Percentiles rank a stretch among this genome's conserved stretches.
Conservation (phyloP, 2,888 invertebrate genomes). For the Drosophila ochracea region DNA sequence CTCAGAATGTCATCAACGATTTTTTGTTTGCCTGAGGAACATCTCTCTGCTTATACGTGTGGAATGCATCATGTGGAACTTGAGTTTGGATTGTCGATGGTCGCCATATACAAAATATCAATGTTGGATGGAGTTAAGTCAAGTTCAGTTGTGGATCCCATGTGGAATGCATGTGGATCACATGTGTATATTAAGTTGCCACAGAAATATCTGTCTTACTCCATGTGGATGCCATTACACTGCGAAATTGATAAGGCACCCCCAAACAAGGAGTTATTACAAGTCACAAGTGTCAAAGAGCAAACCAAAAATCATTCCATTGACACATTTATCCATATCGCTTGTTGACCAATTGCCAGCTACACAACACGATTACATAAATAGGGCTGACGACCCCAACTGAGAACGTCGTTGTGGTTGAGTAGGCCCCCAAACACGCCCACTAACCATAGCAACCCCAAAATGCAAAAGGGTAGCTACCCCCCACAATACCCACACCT, state of each 20-base stretch:
- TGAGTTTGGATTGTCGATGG: background rate
- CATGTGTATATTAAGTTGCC: background rate
- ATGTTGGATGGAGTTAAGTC: no score
- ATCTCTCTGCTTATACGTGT: background rate
- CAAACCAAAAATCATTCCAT: slow-evolving; percentile 54
- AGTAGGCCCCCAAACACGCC: slow-evolving; percentile 16
- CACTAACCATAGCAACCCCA: slow-evolving; percentile 53
- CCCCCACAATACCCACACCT: slow-evolving; percentile 5
- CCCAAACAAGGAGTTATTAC: background rate
- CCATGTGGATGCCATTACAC: background rate
- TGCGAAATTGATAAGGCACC: background rate
- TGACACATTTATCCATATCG: slow-evolving; percentile 54
- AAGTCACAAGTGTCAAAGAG: slow-evolving; percentile 20
- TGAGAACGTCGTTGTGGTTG: slow-evolving; percentile 45
- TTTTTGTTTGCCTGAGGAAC: slow-evolving; percentile 5
- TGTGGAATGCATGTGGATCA: background rate
- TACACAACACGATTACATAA: slow-evolving; percentile 46
- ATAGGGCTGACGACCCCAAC: slow-evolving; percentile 76
- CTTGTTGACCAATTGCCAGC: slow-evolving; percentile 54
- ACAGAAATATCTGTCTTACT: background rate
- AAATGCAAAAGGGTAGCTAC: slow-evolving; percentile 14
- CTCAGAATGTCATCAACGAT: slow-evolving; percentile 11
- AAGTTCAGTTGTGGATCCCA: background rate
- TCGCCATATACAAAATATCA: background rate
- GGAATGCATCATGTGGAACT: slow-evolving; percentile 1